Percentiles rank a stretch among this genome's conserved stretches.
These are phyloP conservation scores for Phycodurus eques DNA, from an alignment of 2,113 vertebrate species.

Conservation along the genomic window DNA sequence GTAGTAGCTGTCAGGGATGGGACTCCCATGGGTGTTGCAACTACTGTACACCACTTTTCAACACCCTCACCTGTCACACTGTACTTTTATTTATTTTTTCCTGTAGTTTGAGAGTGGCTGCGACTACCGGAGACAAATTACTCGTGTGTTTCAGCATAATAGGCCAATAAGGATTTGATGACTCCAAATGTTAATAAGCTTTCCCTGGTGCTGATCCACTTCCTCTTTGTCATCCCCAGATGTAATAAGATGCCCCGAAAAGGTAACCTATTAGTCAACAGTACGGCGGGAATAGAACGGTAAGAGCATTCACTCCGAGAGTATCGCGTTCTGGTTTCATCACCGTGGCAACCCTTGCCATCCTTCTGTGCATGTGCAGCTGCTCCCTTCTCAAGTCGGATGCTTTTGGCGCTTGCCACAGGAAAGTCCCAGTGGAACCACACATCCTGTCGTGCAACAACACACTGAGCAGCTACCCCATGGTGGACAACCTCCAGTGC, in stretches of 20 bases:
- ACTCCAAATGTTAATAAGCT: background rate
- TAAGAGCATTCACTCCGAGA: background rate
- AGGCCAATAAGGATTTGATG: no score
- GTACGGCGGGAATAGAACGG: background rate
- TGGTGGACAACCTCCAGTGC: constrained; percentile 13
- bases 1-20: no score
- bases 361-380: background rate
- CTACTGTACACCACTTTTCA: no score
- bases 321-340: background rate
- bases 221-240: background rate
- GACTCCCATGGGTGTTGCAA: no score
- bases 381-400: background rate
- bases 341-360: background rate
- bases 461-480: background rate
- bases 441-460: background rate
- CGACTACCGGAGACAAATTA: no score
- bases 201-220: background rate
- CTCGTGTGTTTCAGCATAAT: no score
- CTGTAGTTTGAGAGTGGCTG: no score
- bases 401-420: background rate
- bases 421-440: background rate
- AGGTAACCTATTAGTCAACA: no score
- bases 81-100: no score
- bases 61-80: no score
- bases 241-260: background rate